Conservation (phyloP, 2,797 vertebrate genomes). For the Takifugu rubripes region DNA sequence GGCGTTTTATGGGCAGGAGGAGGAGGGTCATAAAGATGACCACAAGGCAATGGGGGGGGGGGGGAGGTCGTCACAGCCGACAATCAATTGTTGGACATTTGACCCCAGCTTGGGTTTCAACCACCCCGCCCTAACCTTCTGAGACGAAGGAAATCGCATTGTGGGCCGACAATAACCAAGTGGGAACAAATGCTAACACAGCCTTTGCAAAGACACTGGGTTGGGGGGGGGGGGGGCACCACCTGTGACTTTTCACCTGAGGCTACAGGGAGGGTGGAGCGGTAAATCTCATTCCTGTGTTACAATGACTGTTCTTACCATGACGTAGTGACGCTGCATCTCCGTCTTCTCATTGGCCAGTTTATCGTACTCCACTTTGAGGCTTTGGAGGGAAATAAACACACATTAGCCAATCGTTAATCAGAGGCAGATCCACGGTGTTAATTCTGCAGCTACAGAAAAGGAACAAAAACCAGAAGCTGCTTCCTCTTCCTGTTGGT, state of each 20-base stretch:
- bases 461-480: neutral
- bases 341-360: slow-evolving; percentile 95
- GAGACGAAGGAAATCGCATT: slow-evolving; percentile 54
- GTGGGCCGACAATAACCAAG: slow-evolving; percentile 39
- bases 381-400: slow-evolving; percentile 61
- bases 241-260: slow-evolving; percentile 61
- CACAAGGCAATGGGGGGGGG: slow-evolving; percentile 26
- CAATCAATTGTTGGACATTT: slow-evolving; percentile 69
- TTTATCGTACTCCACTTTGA: slow-evolving; percentile 97
- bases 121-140: slow-evolving; percentile 25
- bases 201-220: slow-evolving; percentile 23
- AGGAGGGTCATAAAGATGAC: slow-evolving; percentile 52
- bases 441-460: neutral
- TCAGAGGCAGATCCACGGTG: too few species aligned
- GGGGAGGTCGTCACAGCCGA: slow-evolving; percentile 45
- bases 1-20: slow-evolving; percentile 39
- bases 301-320: slow-evolving; percentile 77
- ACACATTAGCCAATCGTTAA: rapidly evolving
- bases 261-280: slow-evolving; percentile 49
- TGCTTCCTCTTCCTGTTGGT: slow-evolving; percentile 51
- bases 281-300: slow-evolving; percentile 41
- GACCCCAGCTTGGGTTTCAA: slow-evolving; percentile 59
- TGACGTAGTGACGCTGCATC: slow-evolving; percentile 97
- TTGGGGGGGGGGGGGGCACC: slow-evolving; percentile 23
- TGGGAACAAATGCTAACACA: slow-evolving; percentile 34